These are phyloP conservation scores for Linepithema humile DNA, from an alignment of 1,140 invertebrate species.

Conservation along the genomic window DNA sequence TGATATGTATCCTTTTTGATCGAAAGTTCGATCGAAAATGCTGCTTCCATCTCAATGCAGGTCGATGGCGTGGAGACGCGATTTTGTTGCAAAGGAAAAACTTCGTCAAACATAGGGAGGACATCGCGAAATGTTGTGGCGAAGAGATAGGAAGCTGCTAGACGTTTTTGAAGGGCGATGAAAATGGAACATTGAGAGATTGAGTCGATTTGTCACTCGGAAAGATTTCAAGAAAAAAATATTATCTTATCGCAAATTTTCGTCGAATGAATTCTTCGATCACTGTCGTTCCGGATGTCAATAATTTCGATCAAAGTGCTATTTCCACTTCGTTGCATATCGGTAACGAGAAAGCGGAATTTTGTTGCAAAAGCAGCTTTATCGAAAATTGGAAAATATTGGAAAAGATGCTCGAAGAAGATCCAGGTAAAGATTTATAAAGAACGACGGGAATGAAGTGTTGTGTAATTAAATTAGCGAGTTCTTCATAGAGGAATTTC, in stretches of 20 bases:
- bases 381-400: slow-evolving; percentile 23
- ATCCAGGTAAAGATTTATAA: neutral
- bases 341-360: neutral
- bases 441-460: neutral
- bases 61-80: slow-evolving; percentile 1
- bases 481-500: neutral
- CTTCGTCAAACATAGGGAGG: neutral
- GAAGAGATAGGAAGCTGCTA: neutral
- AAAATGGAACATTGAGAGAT: slow-evolving; percentile 13
- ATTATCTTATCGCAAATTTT: slow-evolving; percentile 27
- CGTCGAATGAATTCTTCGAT: slow-evolving; percentile 16
- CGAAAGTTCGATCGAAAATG: neutral
- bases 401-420: neutral
- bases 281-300: neutral
- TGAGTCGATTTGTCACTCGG: slow-evolving; percentile 9
- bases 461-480: neutral
- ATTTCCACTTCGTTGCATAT: slow-evolving; percentile 50
- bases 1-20: slow-evolving; percentile 9
- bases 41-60: slow-evolving; percentile 11
- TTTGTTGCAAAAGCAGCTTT: neutral
- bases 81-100: neutral
- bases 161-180: neutral
- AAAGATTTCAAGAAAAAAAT: slow-evolving; percentile 7
- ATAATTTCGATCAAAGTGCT: slow-evolving; percentile 36
- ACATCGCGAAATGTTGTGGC: neutral